These are phyloP conservation scores for Rhinoderma darwinii DNA, from an alignment of 2,113 vertebrate genomes.

Conservation along the genomic window DNA sequence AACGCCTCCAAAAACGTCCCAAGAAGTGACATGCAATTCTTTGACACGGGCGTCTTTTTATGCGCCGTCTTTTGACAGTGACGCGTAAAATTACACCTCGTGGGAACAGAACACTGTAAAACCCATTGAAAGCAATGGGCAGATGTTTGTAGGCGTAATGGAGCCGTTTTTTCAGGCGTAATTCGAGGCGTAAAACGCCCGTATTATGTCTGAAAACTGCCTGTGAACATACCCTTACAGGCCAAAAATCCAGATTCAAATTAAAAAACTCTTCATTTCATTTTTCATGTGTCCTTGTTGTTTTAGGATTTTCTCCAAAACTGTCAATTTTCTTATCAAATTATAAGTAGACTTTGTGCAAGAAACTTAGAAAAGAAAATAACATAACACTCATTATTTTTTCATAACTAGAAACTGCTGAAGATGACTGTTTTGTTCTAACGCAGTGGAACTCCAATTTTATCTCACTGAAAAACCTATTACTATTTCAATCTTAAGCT, in stretches of 20 bases:
- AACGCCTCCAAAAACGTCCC: too few species aligned
- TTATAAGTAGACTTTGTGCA: constrained; percentile 11
- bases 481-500: constrained; percentile 44
- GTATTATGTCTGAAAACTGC: too few species aligned
- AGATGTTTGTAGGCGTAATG: too few species aligned
- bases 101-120: too few species aligned
- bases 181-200: too few species aligned
- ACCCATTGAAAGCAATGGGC: too few species aligned
- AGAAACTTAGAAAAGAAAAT: constrained; percentile 33
- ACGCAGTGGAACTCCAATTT: constrained; percentile 35
- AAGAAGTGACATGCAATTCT: too few species aligned
- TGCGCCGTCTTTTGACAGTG: too few species aligned
- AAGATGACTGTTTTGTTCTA: constrained; percentile 50
- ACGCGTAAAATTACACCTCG: too few species aligned
- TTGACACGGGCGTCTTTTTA: too few species aligned
- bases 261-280: background rate
- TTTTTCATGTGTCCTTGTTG: constrained; percentile 12
- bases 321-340: constrained; percentile 37
- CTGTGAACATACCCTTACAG: too few species aligned
- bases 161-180: too few species aligned
- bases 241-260: background rate
- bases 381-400: constrained; percentile 57
- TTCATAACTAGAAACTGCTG: constrained; percentile 47
- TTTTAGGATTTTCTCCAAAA: constrained; percentile 30
- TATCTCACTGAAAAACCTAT: constrained; percentile 43